Evolutionary conservation across 23 tunicate species (phyloP), one percentile per base, ranked within the genome.

Genomic region (Ciona savignyi): DNA sequence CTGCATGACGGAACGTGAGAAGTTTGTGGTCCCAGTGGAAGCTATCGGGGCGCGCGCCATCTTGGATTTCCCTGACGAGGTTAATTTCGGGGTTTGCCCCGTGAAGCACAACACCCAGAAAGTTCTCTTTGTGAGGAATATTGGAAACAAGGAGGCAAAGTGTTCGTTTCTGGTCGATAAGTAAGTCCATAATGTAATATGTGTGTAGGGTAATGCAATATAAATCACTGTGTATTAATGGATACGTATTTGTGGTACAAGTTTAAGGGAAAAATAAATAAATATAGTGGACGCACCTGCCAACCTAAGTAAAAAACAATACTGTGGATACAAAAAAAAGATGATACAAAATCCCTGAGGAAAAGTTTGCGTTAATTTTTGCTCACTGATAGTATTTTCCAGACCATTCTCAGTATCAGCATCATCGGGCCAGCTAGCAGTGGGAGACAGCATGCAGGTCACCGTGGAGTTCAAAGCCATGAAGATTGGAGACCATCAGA

Each of bases 1-100:
- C 23, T 94, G 99, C 79, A 87, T 87, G 95, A 86, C 99, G 24
- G 99, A 94, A 48, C 71, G 99, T 0, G 99, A 94, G 70, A 87
- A 87, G 70, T 86, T 87, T 64, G 67, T 87, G 65, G 95, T 94
- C 27, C 95, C 99, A 0, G 94, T 94, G 1, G 48, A 63, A 65
- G 89, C 78, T 25, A 83, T 94, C 25, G 99, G 99, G 19, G 95
- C 95, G 3, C 78, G 91, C 21, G 99, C 95, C 3, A 83, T 94
- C 30, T 77, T 94, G 1, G 99, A 94, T 60, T 83, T 94, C 35
- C 95, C 99, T 19, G 99, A 94, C 64, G 85, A 86, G 32, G 84
- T 94, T 15, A 83, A 83, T 49, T 83, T 94, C 34, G 95, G 85
- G 1, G 68, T 74, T 25, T 94, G 92, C 61, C 95, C 99, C 2